Conservation (phyloP, 2,888 invertebrate genomes). For the Muschampia plurimacula region DNA sequence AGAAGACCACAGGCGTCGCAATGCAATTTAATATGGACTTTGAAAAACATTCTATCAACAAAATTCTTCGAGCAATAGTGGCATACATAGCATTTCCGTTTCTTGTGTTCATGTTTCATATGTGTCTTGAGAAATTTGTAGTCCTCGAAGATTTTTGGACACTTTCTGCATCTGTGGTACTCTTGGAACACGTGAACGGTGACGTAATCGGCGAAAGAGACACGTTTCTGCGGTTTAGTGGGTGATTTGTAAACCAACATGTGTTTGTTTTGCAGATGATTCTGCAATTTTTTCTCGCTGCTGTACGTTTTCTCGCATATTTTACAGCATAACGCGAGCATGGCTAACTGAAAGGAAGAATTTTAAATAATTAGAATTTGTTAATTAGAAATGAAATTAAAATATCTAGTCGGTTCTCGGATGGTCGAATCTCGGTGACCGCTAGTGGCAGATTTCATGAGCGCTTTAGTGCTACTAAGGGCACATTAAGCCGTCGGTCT, state of each 20-base stretch:
- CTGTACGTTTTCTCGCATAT: conserved; percentile 69
- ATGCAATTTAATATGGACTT: conserved; percentile 75
- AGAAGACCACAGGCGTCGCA: conserved; percentile 66
- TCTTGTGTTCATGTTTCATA: conserved; percentile 66
- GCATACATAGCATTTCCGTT: conserved; percentile 77
- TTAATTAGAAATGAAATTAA: neutral
- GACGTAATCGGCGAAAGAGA: conserved; percentile 73
- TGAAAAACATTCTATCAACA: conserved; percentile 71
- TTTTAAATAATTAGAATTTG: conserved; percentile 43
- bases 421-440: too few species aligned
- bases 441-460: too few species aligned
- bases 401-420: too few species aligned
- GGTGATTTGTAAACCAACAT: conserved; percentile 58
- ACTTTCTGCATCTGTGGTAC: conserved; percentile 75
- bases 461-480: too few species aligned
- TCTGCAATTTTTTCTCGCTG: conserved; percentile 62
- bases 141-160: conserved; percentile 66
- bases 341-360: conserved; percentile 15
- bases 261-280: conserved; percentile 71
- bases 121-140: conserved; percentile 64
- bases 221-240: conserved; percentile 63
- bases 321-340: conserved; percentile 58
- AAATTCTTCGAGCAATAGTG: conserved; percentile 73
- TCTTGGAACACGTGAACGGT: conserved; percentile 71
- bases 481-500: too few species aligned